phyloP scores from a whole-genome alignment of 2,113 vertebrate species.

The Clupea harengus region DNA sequence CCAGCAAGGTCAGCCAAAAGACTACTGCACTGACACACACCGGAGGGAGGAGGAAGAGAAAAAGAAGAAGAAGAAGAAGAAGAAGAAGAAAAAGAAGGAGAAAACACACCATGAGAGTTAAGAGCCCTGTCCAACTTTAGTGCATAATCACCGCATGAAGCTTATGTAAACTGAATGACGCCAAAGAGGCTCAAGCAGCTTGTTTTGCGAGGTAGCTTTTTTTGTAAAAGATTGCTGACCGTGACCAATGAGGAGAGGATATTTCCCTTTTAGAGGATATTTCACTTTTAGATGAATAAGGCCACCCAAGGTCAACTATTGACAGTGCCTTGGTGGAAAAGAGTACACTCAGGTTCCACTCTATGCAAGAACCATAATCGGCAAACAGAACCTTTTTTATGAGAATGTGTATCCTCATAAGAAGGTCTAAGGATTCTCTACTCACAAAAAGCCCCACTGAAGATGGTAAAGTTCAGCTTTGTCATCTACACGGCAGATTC shows the following conservation, averaged over 20 bases:
- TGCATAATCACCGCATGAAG: background rate
- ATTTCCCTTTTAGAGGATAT: background rate
- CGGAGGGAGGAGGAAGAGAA: too few species aligned
- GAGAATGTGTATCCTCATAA: background rate
- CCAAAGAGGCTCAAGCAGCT: background rate
- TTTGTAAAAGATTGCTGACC: background rate
- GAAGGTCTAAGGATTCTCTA: background rate
- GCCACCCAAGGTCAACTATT: background rate
- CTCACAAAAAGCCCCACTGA: background rate
- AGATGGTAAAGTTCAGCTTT: background rate
- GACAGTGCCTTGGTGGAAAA: background rate
- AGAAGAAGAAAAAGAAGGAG: background rate
- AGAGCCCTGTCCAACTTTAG: slow-evolving; percentile 1
- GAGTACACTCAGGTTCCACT: too few species aligned
- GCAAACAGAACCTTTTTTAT: background rate
- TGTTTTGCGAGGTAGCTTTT: background rate
- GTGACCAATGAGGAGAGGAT: background rate
- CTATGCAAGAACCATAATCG: too few species aligned
- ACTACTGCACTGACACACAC: slow-evolving; percentile 4
- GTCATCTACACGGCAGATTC: background rate
- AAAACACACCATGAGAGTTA: background rate
- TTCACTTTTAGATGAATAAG: background rate
- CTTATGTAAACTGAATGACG: background rate
- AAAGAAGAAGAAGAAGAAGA: too few species aligned
- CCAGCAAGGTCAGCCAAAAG: slow-evolving; percentile 2